Conservation (phyloP, 2,797 vertebrate genomes). For the Typhlichthys subterraneus region DNA sequence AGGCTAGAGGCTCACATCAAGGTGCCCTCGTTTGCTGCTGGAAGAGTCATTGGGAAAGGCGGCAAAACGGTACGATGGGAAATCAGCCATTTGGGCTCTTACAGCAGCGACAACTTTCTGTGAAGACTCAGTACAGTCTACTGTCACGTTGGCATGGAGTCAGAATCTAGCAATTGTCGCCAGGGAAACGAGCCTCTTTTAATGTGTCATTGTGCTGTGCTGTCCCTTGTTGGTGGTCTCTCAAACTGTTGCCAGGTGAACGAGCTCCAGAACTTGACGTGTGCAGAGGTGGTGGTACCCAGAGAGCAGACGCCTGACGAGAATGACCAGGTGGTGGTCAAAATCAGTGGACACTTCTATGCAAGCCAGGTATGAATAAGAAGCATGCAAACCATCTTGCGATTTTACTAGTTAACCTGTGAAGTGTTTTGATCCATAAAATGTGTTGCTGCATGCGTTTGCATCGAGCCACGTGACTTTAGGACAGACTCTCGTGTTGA, state of each 20-base stretch:
- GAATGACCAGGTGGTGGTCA: constrained; percentile 97
- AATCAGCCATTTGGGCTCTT: neutral
- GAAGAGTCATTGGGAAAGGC: constrained; percentile 97
- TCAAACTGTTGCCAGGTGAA: constrained; percentile 83
- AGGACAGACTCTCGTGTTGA: too few relatives aligned
- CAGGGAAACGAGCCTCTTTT: too few relatives aligned
- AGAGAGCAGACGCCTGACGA: constrained; percentile 98
- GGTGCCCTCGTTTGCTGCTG: constrained; percentile 97
- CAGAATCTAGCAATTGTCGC: too few relatives aligned
- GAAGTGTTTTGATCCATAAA: too few relatives aligned
- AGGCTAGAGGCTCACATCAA: constrained; percentile 98
- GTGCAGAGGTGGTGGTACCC: constrained; percentile 98
- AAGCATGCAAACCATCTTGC: too few relatives aligned
- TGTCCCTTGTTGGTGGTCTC: constrained; percentile 1
- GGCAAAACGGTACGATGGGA: constrained; percentile 91
- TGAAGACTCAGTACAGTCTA: neutral
- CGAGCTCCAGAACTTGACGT: constrained; percentile 97
- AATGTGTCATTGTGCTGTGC: neutral
- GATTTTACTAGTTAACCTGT: too few relatives aligned
- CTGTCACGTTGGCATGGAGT: too few relatives aligned
- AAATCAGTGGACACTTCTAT: constrained; percentile 99
- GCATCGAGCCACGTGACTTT: too few relatives aligned
- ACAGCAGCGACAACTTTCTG: neutral
- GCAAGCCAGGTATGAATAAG: constrained; percentile 89
- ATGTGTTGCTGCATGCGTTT: too few relatives aligned